Base-by-base conservation (phyloP, 2,888 invertebrate genomes). In the Scotopteryx bipunctaria region DNA sequence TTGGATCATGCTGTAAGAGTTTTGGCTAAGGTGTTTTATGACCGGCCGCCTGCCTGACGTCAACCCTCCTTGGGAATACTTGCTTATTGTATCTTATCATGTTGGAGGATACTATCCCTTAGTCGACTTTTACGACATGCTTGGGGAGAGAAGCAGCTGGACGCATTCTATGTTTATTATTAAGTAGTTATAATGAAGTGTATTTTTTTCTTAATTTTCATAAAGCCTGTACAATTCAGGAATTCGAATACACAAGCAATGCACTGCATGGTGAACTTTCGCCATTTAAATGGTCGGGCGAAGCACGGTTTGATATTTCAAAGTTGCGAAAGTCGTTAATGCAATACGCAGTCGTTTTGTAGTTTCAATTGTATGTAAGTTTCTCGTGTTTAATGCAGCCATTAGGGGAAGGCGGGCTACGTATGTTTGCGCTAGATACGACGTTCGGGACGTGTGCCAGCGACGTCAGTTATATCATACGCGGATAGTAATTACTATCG, bases 281-380 rank as follows among this genome's bases (percentile, higher is more conserved):
- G 70, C 71, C 72, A 79, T 80, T 77, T 73, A 66, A 64, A 62
- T 69, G 59, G 61, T 64, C 56, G 57, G 57, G 58, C 65, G 65
- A 66, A 64, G 61, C 64, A 67, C 63, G 66, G 65, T 70, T 69
- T 76, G 73, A 73, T 76, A 76, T 76, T 76, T 74, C 65, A 57
- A 55, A 71, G 69, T 73, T 75, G 63, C 71, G 45, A 60, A 65
- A 53, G 64, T 67, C 59, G 67, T 69, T 73, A 69, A 70, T 71
- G 66, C 70, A 68, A 66, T 73, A 64, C 61, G 42, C 42, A 61
- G 58, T 53, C 52, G 50, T 61, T 58, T 53, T 43, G 53, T 55
- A 55, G 62, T 63, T 59, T 64, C 69, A 68, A 70, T 67, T 69
- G 66, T 66, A 66, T 48, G 37, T 57, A 57, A 66, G 61, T 66